These are phyloP conservation scores for Sesamia inferens DNA, from an alignment of 2,888 invertebrate species.

Conservation along the genomic window DNA sequence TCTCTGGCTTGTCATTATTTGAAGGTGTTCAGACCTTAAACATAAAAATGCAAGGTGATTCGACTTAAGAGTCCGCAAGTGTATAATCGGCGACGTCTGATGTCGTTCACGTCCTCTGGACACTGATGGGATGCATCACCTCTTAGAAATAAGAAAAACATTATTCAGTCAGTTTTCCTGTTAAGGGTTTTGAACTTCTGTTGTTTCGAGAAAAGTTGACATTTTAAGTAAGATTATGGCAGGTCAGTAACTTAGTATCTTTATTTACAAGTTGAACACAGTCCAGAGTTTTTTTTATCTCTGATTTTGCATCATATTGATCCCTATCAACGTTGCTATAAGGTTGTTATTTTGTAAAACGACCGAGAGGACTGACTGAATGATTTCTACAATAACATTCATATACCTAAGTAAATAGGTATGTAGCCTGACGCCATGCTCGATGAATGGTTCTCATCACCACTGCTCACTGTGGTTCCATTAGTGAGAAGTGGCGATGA, in stretches of 20 bases:
- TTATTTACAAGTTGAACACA: slow-evolving; percentile 1
- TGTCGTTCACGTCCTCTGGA: slow-evolving; percentile 50
- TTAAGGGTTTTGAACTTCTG: slow-evolving; percentile 34
- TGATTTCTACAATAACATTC: background rate
- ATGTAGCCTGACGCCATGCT: no score
- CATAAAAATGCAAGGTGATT: background rate
- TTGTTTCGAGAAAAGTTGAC: slow-evolving; percentile 29
- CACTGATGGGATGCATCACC: slow-evolving; percentile 34
- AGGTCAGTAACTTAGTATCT: slow-evolving; percentile 40
- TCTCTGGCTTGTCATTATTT: background rate
- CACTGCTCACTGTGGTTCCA: no score
- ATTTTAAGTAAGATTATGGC: slow-evolving; percentile 33
- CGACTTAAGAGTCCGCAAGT: background rate
- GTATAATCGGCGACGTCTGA: slow-evolving; percentile 42
- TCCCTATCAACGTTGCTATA: background rate
- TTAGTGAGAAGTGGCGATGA: no score
- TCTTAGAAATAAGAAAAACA: slow-evolving; percentile 24
- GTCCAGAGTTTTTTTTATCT: background rate
- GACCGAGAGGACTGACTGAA: background rate
- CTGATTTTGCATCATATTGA: background rate
- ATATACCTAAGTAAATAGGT: no score
- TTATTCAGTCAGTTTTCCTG: slow-evolving; percentile 31
- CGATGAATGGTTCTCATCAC: no score
- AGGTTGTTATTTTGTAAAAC: background rate
- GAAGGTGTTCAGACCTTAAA: background rate